Base-by-base conservation (phyloP, 2,797 vertebrate species). In the Pteropus rufus region DNA sequence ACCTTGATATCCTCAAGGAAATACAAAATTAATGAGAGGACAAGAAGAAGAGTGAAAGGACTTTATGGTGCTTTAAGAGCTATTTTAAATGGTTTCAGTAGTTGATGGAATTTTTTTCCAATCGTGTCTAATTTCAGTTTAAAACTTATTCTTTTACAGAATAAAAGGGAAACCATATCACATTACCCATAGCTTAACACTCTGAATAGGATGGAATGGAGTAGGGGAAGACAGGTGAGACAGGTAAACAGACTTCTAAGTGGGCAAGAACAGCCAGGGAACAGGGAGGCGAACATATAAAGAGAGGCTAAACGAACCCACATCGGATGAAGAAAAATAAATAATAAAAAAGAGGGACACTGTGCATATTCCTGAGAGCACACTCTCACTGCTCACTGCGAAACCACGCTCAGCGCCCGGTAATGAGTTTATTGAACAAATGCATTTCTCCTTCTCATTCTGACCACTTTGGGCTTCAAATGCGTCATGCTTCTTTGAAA, bases 11-110 rank as follows among this genome's bases (percentile, higher is more conserved):
- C 26, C 44, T 41, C 34, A 75, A 64, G n/a, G 62, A 86, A 79
- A 62, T 39, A 56, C 16, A 89, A 93, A 93, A 86, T 52, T 73
- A 96, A 80, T 9, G 16, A 93, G 10, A 85, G 11, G 49, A 77
- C 14, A 24, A 70, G 77, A 58, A 56, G 46, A 69, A 90, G 75
- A 73, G 19, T 34, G 21, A 91, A 83, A 79, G n/a, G 39, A 14
- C 21, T 52, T 56, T 21, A 10, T 6, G 19, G 41, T 7, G 54
- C 60, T 64, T 89, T 18, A 62, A 82, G 62, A 94, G 31, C 23
- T 39, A 18, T 26, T 93, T 11, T 76, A 39, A 34, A 8, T 64
- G 44, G 65, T 73, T 75, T 87, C 10, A 26, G 49, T 24, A 75
- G 65, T 11, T 58, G 29, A n/a, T 46, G 8, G 56, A 6, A 60